Percentiles rank a stretch among this genome's conserved stretches.
Conservation (phyloP, 2,113 vertebrate species). For the Sinocyclocheilus rhinocerous region DNA sequence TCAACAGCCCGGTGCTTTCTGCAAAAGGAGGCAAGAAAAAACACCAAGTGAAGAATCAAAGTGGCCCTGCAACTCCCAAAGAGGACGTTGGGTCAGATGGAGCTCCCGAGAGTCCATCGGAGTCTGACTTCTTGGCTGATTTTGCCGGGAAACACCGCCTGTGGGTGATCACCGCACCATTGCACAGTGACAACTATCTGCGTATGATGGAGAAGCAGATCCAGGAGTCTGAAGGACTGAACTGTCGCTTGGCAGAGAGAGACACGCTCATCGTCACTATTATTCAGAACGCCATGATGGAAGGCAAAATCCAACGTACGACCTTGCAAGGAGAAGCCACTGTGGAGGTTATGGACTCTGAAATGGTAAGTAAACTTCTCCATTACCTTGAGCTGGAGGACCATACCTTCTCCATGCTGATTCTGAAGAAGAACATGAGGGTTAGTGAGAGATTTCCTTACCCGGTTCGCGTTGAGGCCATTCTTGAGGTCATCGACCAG, state of each 20-base stretch:
- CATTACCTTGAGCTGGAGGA: slow-evolving; percentile 76
- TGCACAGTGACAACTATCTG: slow-evolving; percentile 73
- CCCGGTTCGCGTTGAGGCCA: slow-evolving; percentile 74
- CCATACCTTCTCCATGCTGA: slow-evolving; percentile 75
- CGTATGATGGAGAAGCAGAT: slow-evolving; percentile 82
- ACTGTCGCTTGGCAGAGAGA: slow-evolving; percentile 78
- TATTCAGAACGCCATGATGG: slow-evolving; percentile 81
- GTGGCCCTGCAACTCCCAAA: slow-evolving; percentile 62
- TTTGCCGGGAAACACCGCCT: slow-evolving; percentile 76
- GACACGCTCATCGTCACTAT: slow-evolving; percentile 77
- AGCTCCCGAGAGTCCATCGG: slow-evolving; percentile 52
- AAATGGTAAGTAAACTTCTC: slow-evolving; percentile 74
- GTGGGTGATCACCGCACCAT: slow-evolving; percentile 79
- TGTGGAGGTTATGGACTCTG: slow-evolving; percentile 71
- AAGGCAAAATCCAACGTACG: slow-evolving; percentile 73
- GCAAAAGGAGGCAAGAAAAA: slow-evolving; percentile 46
- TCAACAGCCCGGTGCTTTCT: slow-evolving; percentile 47
- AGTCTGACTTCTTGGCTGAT: slow-evolving; percentile 73
- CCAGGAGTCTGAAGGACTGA: slow-evolving; percentile 71
- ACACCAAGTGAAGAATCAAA: slow-evolving; percentile 56
- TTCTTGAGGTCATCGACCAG: slow-evolving; percentile 79
- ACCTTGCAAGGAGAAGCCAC: slow-evolving; percentile 68
- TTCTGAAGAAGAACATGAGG: slow-evolving; percentile 77
- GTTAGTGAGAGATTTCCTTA: slow-evolving; percentile 79
- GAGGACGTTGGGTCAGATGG: slow-evolving; percentile 56